Base-by-base conservation (phyloP, 37 sponge, comb jelly and placozoan genomes). In the Petrosia ficiformis region DNA sequence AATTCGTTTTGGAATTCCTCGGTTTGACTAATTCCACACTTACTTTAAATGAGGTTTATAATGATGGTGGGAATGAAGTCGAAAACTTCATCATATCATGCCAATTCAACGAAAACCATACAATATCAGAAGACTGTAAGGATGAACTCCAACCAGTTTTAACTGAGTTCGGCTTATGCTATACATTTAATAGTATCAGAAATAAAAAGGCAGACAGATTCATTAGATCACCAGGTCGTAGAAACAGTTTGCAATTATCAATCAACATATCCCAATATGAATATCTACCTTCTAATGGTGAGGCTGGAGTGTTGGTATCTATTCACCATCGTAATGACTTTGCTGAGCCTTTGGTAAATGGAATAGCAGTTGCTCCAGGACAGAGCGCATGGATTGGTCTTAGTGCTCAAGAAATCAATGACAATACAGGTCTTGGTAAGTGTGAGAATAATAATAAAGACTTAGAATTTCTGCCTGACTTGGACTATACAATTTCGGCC, bases 131-230 rank as follows among this genome's bases (percentile, higher is more conserved):
- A 26, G 11, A 29, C n/a, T 5, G 5, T 26, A 48, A 48, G 14
- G n/a, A n/a, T n/a, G n/a, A 5, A 5, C 28, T 61, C 5, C 28
- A 5, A 22, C 5, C 28, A n/a, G n/a, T 29, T 5, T 37, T 80
- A 26, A 71, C 73, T 1, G 22, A 16, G 2, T 33, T 59, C 29
- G 80, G 80, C 0, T 8, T 39, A 2, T 80, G 80, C 66, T 80
- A 72, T 25, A 72, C 80, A 26, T 80, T 80, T 59, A 80, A 80
- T 36, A 37, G 58, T 3, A n/a, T n/a, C n/a, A 8, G 26, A 26
- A 22, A 67, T 36, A 25, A 26, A 6, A 32, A 19, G 4, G 76
- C 40, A 28, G 10, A 24, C n/a, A 69, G 56, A 22, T 52, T 34
- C 0, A 70, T 69, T 24, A 44, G 3, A 57, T 65, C 67, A 57